phyloP scores from a whole-genome alignment of 2,113 vertebrate species.

The Zosterops pallidus region DNA sequence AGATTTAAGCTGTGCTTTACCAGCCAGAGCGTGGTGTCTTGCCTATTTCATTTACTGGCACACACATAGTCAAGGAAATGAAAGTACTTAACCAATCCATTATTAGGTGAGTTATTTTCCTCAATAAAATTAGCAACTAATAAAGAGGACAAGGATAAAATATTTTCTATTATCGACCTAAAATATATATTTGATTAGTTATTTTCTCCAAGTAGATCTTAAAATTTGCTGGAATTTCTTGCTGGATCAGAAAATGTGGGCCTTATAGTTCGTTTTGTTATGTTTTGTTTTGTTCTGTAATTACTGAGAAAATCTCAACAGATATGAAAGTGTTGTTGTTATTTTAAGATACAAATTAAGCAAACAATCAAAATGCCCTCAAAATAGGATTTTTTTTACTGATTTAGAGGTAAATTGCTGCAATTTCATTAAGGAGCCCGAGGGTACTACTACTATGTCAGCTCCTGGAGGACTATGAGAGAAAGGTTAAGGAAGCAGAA shows the following conservation, averaged over 20 bases:
- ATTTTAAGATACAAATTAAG: neutral
- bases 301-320: neutral
- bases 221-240: neutral
- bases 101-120: neutral
- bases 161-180: neutral
- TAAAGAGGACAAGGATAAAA: neutral
- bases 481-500: neutral
- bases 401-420: neutral
- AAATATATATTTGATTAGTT: neutral
- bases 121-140: neutral
- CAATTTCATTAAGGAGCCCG: neutral
- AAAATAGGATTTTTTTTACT: neutral
- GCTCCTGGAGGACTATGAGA: neutral
- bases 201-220: neutral
- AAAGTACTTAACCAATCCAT: fast-evolving
- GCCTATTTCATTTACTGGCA: neutral
- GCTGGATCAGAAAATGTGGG: neutral
- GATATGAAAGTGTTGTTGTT: neutral
- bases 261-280: neutral
- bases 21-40: neutral
- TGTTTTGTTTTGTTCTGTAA: neutral
- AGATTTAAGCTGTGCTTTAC: neutral
- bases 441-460: neutral
- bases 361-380: neutral
- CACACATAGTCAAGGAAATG: neutral